A percentile compares a stretch with the other conserved stretches of the same genome.
Evolutionary conservation across 2,888 invertebrate species (phyloP).

Genomic region (Chrysolina haemoptera): DNA sequence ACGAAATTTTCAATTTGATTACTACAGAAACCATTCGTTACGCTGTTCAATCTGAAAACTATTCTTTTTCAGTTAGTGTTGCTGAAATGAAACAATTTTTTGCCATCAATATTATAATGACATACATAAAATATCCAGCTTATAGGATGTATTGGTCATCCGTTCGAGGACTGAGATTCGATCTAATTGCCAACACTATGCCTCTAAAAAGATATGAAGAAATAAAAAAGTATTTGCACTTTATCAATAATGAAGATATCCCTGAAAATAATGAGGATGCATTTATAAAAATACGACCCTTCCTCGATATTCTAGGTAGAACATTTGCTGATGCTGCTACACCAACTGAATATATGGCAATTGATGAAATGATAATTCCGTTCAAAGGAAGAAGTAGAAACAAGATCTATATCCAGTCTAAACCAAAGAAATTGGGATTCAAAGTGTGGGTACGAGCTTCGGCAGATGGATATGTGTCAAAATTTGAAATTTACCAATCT

Average conservation of each 20-base stretch:
- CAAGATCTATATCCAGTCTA: constrained; percentile 32
- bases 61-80: no score
- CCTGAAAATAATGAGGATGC: neutral
- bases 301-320: neutral
- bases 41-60: no score
- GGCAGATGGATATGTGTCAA: constrained; percentile 36
- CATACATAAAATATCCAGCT: no score
- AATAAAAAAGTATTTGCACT: no score
- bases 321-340: constrained; percentile 28
- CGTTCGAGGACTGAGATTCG: no score
- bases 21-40: no score
- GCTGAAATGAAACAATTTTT: no score
- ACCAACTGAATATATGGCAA: constrained; percentile 9
- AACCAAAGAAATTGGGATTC: constrained; percentile 32
- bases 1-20: no score
- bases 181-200: no score
- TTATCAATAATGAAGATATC: neutral
- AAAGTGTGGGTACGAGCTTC: constrained; percentile 33
- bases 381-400: constrained; percentile 27
- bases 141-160: no score
- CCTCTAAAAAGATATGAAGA: no score
- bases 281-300: neutral
- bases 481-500: constrained; percentile 35
- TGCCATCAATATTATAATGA: no score
- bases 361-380: constrained; percentile 37